Base-by-base conservation (phyloP, 2,797 vertebrate species). In the Helicolenus hilgendorfi region DNA sequence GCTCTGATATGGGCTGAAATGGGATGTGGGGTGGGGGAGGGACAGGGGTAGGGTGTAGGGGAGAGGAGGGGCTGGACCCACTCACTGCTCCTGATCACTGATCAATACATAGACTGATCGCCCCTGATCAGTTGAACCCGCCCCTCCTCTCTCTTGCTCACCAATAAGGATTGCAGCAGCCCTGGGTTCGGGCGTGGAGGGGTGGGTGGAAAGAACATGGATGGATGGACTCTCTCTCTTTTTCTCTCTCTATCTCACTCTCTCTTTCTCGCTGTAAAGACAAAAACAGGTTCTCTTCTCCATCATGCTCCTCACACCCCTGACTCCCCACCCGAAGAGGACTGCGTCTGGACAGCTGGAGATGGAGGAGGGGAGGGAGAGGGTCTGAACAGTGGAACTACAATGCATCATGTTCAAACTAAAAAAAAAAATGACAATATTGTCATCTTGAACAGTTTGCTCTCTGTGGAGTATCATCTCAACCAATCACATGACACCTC, bases 41-140 rank as follows among this genome's bases (percentile, higher is more conserved):
- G 71, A 71, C 63, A 84, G 58, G 81, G 77, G 73, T 79, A 56
- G 87, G 87, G 86, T 65, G 74, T 76, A 78, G 92, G 91, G 87
- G 92, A 92, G 93, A 93, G 95, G 92, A 93, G 91, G 93, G 94
- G 93, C 95, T 95, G 96, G 95, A 96, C 94, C 95, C 94, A 86
- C 94, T 96, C 95, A 73, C 93, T 94, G 92, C 95, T 96, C 94
- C 94, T 94, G 93, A 94, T 93, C 91, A 92, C 83, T 77, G 89
- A 94, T 95, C 89, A 94, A 84, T 85, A 88, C 83, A 89, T 26
- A 77, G 89, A 95, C 91, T 89, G 88, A 92, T 92, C 22, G 9
- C 79, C 82, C 84, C 78, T 88, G 95, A 96, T 95, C 93, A 92
- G 94, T 89, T 88, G 70, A 92, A 92, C 91, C 91, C 31, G 63